Base-by-base conservation (phyloP, 2,113 vertebrate genomes). In the Callaeas wilsoni region DNA sequence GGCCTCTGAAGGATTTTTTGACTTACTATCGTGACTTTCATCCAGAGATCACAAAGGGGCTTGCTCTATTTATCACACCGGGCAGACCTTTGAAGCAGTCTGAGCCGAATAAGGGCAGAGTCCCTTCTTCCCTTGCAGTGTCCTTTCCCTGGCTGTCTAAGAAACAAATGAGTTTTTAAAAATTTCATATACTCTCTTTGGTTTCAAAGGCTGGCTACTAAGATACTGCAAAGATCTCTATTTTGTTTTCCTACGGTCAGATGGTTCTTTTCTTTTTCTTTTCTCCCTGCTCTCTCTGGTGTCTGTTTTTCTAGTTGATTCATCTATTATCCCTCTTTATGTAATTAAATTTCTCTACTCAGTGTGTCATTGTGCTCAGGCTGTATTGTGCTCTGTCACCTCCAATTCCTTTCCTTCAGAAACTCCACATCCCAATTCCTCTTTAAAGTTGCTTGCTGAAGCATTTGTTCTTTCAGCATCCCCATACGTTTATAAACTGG, bases 381-480 rank as follows among this genome's bases (percentile, higher is more conserved):
- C 92, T 52, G 23, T 69, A 84, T 93, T 96, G 95, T 70, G 95
- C 32, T 89, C 92, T 62, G 86, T 91, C 87, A 94, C 92, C 65
- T 84, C 85, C 78, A 91, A 86, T 87, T 92, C 87, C 85, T 93
- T 91, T 87, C 88, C 81, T 89, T 92, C 81, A 85, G 89, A 92
- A 71, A 92, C 76, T 86, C 88, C 73, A 78, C 83, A 93, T 74
- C 77, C 75, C 55, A 73, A 74, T 84, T 97, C 64, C 80, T 89
- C 93, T 91, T 96, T 96, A 96, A 97, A 96, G 78, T 78, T 90
- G 94, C 87, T 76, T 96, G 95, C 91, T 95, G 95, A 96, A 92
- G 79, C 82, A 96, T 95, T 93, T 87, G 91, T 69, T 96, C 96
- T 94, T 96, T 95, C 76, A 97, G 87, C 67, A 93, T 81, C 39